A percentile compares a stretch with the other conserved stretches of the same genome.
Evolutionary conservation across 2,797 vertebrate species (phyloP).

Genomic region (Chaenodraco wilsoni): DNA sequence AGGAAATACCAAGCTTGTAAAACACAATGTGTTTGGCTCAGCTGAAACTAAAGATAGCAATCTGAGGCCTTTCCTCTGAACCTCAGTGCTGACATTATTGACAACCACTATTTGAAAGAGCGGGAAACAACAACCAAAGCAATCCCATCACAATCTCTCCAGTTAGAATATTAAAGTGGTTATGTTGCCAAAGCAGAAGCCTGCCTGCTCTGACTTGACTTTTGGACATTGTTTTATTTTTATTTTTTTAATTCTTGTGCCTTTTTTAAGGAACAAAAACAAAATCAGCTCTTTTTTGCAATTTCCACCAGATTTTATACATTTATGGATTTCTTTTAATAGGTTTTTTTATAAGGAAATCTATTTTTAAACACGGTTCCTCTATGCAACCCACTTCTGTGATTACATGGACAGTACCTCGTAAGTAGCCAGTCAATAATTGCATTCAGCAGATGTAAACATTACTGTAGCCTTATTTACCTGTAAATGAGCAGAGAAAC

Average conservation of each 20-base stretch:
- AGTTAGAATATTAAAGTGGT: constrained; percentile 56
- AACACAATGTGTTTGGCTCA: constrained; percentile 37
- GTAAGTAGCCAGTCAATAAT: constrained; percentile 51
- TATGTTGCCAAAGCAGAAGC: constrained; percentile 79
- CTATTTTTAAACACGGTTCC: constrained; percentile 75
- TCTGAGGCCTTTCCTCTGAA: constrained; percentile 53
- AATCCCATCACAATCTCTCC: constrained; percentile 55
- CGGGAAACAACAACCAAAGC: constrained; percentile 65
- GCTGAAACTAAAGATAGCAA: constrained; percentile 31
- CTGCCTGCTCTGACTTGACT: constrained; percentile 74
- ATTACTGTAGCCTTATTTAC: constrained; percentile 69
- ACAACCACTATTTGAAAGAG: constrained; percentile 55
- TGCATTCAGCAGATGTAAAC: constrained; percentile 62
- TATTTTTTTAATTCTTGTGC: constrained; percentile 70
- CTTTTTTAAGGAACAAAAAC: constrained; percentile 74
- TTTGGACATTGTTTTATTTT: constrained; percentile 51
- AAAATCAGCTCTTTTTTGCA: constrained; percentile 61
- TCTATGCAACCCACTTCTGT: constrained; percentile 79
- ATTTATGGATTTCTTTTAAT: constrained; percentile 67
- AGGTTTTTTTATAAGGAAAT: constrained; percentile 74
- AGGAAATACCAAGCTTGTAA: constrained; percentile 39
- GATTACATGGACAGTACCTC: constrained; percentile 63
- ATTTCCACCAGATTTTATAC: constrained; percentile 73
- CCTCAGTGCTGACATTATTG: constrained; percentile 39
- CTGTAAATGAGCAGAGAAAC: constrained; percentile 53